Base-by-base conservation (phyloP, 2,797 vertebrate species). In the Rhynchotus rufescens region DNA sequence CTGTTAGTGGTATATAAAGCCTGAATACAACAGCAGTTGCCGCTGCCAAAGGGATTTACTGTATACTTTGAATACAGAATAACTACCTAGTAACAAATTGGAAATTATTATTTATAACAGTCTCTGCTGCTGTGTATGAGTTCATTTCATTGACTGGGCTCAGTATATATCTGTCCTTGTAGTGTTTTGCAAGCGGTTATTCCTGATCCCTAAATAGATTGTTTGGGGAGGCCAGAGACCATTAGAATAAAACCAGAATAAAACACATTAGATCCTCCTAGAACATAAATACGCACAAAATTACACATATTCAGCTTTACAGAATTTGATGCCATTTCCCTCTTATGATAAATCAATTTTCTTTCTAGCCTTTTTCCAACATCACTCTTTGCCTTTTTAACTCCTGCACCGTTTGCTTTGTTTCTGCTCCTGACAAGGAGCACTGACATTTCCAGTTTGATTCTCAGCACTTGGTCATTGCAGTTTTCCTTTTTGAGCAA, bases 271-370 rank as follows among this genome's bases (percentile, higher is more conserved):
- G 20, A 25, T 61, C 75, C 15, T 78, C 38, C 66, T 23, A 38
- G 47, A 84, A 93, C 57, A 93, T 25, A 86, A 94, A 84, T 68
- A 93, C 90, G 69, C 73, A 91, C 73, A 87, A 90, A 96, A 92
- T 79, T 30, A 94, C 87, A 95, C 79, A 40, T 78, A 51, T 84
- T 69, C 80, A 87, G 23, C 68, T 36, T 34, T 56, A 10, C 80
- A 42, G 34, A 22, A 89, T 20, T 32, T 69, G 25, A 78, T 73
- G 62, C 14, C 32, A 23, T 76, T 76, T 79, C 21, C 32, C 30
- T 67, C 64, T 49, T 23, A 66, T n/a, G 21, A 44, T 60, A 89
- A 85, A 86, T 30, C 80, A 38, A 10, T 69, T 64, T 76, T 38
- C 36, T 87, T 60, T 10, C 2, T 2, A 54, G 26, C 8, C 20